A percentile compares a stretch with the other conserved stretches of the same genome.
Conservation (phyloP, 2,113 vertebrate genomes). For the Pitta sordida region DNA sequence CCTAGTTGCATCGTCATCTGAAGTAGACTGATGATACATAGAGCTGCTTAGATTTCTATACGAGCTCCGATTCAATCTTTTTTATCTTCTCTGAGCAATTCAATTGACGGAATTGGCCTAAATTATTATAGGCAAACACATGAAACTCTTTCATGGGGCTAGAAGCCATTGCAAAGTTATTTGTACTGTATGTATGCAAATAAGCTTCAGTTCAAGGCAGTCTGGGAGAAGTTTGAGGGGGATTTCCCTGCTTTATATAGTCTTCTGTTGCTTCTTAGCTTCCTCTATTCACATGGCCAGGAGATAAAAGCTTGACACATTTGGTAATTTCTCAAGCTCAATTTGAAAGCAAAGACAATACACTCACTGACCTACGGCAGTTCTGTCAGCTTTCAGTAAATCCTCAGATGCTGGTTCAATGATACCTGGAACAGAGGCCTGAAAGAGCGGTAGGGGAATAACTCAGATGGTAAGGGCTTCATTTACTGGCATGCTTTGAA, state of each 20-base stretch:
- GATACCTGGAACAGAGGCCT: background rate
- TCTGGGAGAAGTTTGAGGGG: background rate
- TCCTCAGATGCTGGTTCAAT: background rate
- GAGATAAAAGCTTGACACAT: background rate
- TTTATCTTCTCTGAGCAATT: background rate
- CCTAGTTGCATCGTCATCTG: background rate
- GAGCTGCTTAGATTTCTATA: background rate
- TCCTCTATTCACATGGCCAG: slow-evolving; percentile 11
- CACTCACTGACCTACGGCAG: background rate
- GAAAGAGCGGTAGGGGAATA: background rate
- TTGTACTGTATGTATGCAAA: background rate
- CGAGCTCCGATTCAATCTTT: background rate
- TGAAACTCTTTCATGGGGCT: background rate
- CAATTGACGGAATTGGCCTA: background rate
- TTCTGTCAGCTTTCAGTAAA: background rate
- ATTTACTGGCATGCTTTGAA: background rate
- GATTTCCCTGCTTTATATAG: slow-evolving; percentile 52
- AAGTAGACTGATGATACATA: background rate
- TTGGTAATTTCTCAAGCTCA: slow-evolving; percentile 36
- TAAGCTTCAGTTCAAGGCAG: background rate
- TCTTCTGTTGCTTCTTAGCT: background rate
- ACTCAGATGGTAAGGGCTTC: background rate
- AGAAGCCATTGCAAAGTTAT: slow-evolving; percentile 1
- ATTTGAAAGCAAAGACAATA: background rate
- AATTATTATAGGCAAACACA: background rate